A percentile compares a stretch with the other conserved stretches of the same genome.
phyloP scores from a whole-genome alignment of 2,113 vertebrate genomes.

The Hippopotamus amphibius region DNA sequence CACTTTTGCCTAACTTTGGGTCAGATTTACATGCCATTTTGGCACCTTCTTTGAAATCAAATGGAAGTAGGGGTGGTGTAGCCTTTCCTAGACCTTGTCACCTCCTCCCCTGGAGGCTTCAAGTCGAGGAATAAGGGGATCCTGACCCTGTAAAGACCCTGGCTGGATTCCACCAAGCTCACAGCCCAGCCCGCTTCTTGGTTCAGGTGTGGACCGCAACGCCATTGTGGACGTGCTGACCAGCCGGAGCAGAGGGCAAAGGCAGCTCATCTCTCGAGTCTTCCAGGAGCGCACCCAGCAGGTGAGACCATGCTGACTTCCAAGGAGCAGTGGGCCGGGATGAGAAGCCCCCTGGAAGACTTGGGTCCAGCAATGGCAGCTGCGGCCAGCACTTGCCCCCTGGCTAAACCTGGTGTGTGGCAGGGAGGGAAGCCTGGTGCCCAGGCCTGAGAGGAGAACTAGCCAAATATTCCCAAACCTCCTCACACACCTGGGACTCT shows the following conservation, averaged over 20 bases:
- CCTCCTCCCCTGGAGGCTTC: not conserved
- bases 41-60: not conserved
- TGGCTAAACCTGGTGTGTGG: not conserved
- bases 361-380: not conserved
- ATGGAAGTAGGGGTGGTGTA: not conserved
- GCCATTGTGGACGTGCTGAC: slow-evolving; percentile 79
- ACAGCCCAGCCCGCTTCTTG: not conserved
- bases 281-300: slow-evolving; percentile 80
- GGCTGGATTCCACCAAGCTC: not conserved
- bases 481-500: too few relatives aligned
- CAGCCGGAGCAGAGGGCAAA: slow-evolving; percentile 78
- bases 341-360: not conserved
- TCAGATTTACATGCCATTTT: not conserved
- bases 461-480: not conserved
- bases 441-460: not conserved
- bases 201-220: slow-evolving; percentile 60
- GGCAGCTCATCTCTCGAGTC: slow-evolving; percentile 75
- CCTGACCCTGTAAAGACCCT: not conserved
- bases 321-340: not conserved
- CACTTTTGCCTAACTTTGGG: not conserved
- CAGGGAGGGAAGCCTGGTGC: not conserved
- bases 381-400: not conserved
- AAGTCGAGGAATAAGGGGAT: not conserved
- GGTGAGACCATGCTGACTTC: slow-evolving; percentile 49
- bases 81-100: not conserved